These are phyloP conservation scores for Oreochromis niloticus DNA, from an alignment of 2,113 vertebrate species.

Conservation along the genomic window DNA sequence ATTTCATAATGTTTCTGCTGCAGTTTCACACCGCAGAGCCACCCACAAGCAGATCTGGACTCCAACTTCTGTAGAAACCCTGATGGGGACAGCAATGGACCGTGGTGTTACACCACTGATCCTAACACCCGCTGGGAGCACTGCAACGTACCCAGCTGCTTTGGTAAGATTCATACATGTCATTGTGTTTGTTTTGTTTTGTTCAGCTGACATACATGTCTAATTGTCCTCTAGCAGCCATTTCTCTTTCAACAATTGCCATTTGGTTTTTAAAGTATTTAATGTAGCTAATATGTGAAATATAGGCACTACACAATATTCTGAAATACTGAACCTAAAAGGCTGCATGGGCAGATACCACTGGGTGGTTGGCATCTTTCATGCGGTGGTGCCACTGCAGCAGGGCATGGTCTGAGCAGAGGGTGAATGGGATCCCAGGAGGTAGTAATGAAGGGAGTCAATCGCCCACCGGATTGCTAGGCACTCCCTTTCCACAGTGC, in stretches of 20 bases:
- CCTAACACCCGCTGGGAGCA: conserved; percentile 56
- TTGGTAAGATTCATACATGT: conserved; percentile 30
- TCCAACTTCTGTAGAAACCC: conserved; percentile 78
- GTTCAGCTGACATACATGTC: not conserved
- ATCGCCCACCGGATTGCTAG: too few relatives aligned
- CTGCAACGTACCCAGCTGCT: conserved; percentile 67
- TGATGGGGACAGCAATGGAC: conserved; percentile 60
- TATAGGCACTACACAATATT: not conserved
- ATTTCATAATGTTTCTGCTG: not conserved
- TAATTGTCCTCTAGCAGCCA: not conserved
- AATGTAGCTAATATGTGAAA: not conserved
- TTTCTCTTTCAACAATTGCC: not conserved
- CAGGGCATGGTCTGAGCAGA: too few relatives aligned
- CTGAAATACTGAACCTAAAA: too few relatives aligned
- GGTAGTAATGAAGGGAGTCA: not conserved
- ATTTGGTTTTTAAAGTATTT: not conserved
- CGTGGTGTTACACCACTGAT: conserved; percentile 78
- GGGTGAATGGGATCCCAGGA: not conserved
- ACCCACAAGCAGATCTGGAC: conserved; percentile 66
- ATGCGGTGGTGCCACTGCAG: too few relatives aligned
- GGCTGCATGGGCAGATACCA: too few relatives aligned
- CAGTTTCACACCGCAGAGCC: conserved; percentile 50
- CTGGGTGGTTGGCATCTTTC: too few relatives aligned
- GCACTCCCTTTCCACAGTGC: too few relatives aligned
- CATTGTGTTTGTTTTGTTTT: not conserved